phyloP scores from a whole-genome alignment of 2,888 invertebrate genomes.

The Tipula lateralis region DNA sequence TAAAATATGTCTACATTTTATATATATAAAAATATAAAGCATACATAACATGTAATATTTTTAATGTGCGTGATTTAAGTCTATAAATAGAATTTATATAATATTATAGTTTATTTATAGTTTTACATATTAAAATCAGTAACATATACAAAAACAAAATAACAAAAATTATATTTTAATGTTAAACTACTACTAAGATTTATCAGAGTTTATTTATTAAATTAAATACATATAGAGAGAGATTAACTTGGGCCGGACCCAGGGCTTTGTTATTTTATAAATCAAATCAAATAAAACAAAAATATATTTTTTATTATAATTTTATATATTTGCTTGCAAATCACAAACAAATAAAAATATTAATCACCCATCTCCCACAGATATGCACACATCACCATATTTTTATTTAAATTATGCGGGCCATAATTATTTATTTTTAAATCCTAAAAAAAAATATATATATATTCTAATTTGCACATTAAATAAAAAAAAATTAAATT shows the following conservation, averaged over 20 bases:
- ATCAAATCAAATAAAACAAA: background rate
- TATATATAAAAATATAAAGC: background rate
- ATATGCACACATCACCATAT: background rate
- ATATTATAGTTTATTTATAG: background rate
- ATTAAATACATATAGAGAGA: background rate
- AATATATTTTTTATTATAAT: background rate
- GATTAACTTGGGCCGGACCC: slow-evolving; percentile 37
- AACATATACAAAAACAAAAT: background rate
- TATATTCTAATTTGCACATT: background rate
- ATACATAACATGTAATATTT: background rate
- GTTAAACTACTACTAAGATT: slow-evolving; percentile 28
- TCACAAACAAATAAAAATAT: background rate
- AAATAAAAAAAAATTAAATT: background rate
- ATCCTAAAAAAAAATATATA: background rate
- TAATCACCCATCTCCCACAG: background rate
- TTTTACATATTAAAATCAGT: background rate
- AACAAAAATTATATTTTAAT: background rate
- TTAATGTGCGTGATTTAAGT: slow-evolving; percentile 26
- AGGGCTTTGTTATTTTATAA: slow-evolving; percentile 31
- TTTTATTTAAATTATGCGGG: slow-evolving; percentile 12
- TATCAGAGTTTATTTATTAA: background rate
- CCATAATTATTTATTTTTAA: background rate
- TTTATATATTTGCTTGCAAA: background rate
- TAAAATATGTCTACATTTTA: background rate
- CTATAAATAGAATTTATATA: background rate